Base-by-base conservation (phyloP, 2,888 invertebrate genomes). In the Lobophora halterata region DNA sequence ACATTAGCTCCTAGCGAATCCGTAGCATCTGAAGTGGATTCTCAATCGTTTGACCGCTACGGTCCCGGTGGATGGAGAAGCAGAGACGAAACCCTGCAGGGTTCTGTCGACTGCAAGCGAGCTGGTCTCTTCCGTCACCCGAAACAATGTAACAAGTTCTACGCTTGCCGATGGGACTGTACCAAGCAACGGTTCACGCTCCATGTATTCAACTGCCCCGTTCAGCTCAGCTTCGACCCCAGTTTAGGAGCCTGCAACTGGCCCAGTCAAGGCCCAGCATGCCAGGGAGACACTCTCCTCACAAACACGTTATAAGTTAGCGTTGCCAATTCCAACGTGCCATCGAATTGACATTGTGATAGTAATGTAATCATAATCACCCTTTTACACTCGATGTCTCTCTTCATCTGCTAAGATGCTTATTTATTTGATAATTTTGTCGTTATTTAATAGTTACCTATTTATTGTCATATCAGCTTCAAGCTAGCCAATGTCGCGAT, bases 221-320 rank as follows among this genome's bases (percentile, higher is more conserved):
- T 95, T 6, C 93, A 93, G 65, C 80, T 95, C 29, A 93, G 93
- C 27, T 95, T 94, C 60, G 94, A 95, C 68, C 89, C 90, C 9
- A 90, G 82, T 36, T 86, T 93, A 55, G 91, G 92, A n/a, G 95
- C 94, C 27, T 95, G 95, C 60, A 94, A 94, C 71, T 94, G 93
- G 93, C 94, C 94, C 1, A 93, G 92, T 61, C 92, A 93, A 64
- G 94, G 94, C 13, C 94, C 94, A 0, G 91, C 93, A 30, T 94
- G 94, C 68, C 90, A 92, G 51, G 92, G 91, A 32, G 90, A 93
- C 61, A 93, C 93, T 47, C 87, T 91, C 31, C 83, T 91, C 27
- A 89, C 90, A 45, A 88, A 91, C 67, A 72, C 75, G 55, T 70
- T 85, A 46, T 87, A 73, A 79, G 58, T 23, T 19, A 60, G 52